Percentiles rank a stretch among this genome's conserved stretches.
These are phyloP conservation scores for Eptesicus fuscus DNA, from an alignment of 2,113 vertebrate species.

Conservation along the genomic window DNA sequence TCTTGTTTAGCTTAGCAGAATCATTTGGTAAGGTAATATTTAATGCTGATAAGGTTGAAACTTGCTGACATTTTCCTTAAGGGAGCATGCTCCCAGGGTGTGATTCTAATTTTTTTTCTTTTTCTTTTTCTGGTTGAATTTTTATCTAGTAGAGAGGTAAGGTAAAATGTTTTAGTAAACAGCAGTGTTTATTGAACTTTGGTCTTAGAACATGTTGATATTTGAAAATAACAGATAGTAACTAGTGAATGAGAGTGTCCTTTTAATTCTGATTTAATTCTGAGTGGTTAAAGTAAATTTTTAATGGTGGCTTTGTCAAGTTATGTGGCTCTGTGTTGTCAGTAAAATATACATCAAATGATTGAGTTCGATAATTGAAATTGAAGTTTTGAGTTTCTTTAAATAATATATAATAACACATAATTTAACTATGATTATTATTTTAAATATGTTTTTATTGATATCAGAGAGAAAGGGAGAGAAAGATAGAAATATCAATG, in stretches of 20 bases:
- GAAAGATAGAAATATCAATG: background rate
- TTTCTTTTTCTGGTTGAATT: constrained; percentile 27
- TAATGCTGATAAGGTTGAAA: background rate
- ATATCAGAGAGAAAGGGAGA: background rate
- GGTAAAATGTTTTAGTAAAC: constrained; percentile 10
- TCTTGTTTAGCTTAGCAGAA: constrained; percentile 41
- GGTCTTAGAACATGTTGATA: too few relatives aligned
- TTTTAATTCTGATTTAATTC: background rate
- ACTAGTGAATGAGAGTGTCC: background rate
- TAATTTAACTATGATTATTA: background rate
- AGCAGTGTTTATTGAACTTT: too few relatives aligned
- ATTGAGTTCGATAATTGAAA: background rate
- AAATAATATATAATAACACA: background rate
- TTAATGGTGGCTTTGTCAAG: background rate
- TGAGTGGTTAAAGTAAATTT: background rate
- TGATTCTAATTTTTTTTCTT: background rate
- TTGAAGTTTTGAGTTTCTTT: constrained; percentile 8
- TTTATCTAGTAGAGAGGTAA: background rate
- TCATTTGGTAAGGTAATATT: background rate
- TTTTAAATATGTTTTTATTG: background rate
- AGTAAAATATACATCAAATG: background rate
- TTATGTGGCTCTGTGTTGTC: background rate
- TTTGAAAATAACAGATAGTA: background rate
- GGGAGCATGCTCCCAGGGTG: background rate
- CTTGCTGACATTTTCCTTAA: background rate